phyloP scores from a whole-genome alignment of 2,797 vertebrate species.

The Coccyzus lansbergi region DNA sequence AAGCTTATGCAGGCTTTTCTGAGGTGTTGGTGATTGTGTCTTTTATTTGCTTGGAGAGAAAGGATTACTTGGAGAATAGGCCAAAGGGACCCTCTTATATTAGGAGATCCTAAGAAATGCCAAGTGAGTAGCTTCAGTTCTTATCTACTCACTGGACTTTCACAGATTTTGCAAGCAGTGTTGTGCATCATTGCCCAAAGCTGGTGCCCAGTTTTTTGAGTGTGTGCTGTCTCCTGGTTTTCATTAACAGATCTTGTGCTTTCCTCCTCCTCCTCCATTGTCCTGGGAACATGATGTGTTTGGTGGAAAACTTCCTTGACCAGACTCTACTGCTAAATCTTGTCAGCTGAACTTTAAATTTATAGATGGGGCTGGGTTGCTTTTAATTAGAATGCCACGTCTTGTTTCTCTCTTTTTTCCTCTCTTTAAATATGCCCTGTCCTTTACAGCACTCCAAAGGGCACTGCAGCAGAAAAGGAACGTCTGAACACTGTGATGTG shows the following conservation, averaged over 20 bases:
- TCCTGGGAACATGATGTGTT: not conserved
- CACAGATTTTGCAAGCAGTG: not conserved
- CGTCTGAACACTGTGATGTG: not conserved
- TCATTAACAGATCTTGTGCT: not conserved
- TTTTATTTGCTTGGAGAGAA: not conserved
- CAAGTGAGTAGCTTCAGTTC: not conserved
- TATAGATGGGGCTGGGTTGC: not conserved
- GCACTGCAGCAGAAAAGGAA: not conserved
- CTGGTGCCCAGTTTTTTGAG: not conserved
- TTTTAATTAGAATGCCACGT: not conserved
- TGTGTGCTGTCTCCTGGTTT: not conserved
- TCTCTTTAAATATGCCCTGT: not conserved
- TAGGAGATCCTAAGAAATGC: not conserved
- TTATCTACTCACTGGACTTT: not conserved
- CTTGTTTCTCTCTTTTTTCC: not conserved
- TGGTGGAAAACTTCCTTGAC: not conserved
- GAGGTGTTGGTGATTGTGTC: not conserved
- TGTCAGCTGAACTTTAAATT: not conserved
- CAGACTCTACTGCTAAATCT: not conserved
- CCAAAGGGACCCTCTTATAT: not conserved
- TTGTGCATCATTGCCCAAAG: not conserved
- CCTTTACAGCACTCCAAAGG: conserved; percentile 25
- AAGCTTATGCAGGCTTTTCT: not conserved
- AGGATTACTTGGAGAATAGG: not conserved
- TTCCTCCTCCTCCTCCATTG: not conserved